Percentiles rank a stretch among this genome's conserved stretches.
Evolutionary conservation across 2,888 invertebrate genomes (phyloP).

Genomic region (Drosophila monieri): DNA sequence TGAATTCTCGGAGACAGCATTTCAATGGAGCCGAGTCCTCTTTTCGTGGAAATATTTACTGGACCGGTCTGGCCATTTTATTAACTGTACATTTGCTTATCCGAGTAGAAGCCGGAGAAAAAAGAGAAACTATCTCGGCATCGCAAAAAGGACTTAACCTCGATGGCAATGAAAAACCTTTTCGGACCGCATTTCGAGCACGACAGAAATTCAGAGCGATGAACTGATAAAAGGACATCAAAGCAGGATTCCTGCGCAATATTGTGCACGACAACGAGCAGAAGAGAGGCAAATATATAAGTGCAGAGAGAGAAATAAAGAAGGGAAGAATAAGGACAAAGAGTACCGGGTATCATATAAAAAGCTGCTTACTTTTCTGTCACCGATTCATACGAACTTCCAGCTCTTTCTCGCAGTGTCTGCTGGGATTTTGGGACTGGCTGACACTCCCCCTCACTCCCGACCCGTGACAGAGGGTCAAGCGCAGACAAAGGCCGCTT

Average conservation of each 20-base stretch:
- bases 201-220: constrained; percentile 54
- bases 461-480: constrained; percentile 53
- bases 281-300: constrained; percentile 50
- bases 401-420: constrained; percentile 2
- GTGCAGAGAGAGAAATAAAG: constrained; percentile 18
- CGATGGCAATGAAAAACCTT: constrained; percentile 46
- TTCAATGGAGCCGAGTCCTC: neutral
- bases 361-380: neutral
- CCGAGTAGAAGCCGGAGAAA: constrained; percentile 13
- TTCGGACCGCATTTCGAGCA: constrained; percentile 24
- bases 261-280: constrained; percentile 54
- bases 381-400: neutral
- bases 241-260: constrained; percentile 50
- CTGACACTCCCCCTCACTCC: constrained; percentile 5
- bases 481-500: constrained; percentile 66
- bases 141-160: constrained; percentile 31
- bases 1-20: neutral
- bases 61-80: neutral
- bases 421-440: neutral
- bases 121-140: constrained; percentile 37
- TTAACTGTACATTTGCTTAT: constrained; percentile 20
- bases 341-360: neutral
- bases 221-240: constrained; percentile 73
- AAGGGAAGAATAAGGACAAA: neutral
- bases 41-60: constrained; percentile 18